A percentile compares a stretch with the other conserved stretches of the same genome.
Evolutionary conservation across 2,888 invertebrate genomes (phyloP).

Genomic region (Apotomis betuletana): DNA sequence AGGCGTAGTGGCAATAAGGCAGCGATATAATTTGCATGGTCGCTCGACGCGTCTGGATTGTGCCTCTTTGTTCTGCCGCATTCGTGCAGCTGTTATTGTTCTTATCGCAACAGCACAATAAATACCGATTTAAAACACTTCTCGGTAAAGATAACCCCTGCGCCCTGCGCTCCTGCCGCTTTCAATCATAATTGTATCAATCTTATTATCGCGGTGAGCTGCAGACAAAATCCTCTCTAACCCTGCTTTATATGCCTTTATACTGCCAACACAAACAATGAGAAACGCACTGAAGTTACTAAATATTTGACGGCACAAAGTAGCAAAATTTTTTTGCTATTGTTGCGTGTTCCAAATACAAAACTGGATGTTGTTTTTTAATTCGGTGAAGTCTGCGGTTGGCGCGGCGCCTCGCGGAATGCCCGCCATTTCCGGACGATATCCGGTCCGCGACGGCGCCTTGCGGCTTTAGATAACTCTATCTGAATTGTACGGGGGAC

Average conservation of each 20-base stretch:
- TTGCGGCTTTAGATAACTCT: conserved; percentile 64
- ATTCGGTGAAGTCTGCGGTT: conserved; percentile 69
- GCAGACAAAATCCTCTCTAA: not conserved
- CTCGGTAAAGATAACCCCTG: conserved; percentile 67
- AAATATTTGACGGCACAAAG: conserved; percentile 40
- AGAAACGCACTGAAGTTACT: conserved; percentile 15
- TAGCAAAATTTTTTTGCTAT: conserved; percentile 43
- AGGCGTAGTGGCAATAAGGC: conserved; percentile 55
- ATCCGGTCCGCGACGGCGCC: conserved; percentile 72
- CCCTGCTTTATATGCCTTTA: conserved; percentile 14
- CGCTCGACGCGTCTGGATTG: conserved; percentile 67
- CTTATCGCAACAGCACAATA: conserved; percentile 75
- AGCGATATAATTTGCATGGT: conserved; percentile 63
- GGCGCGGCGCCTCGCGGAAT: conserved; percentile 73
- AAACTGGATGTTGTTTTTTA: conserved; percentile 55
- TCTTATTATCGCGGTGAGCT: conserved; percentile 40
- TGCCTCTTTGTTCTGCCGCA: conserved; percentile 74
- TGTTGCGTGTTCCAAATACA: conserved; percentile 49
- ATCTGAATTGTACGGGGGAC: conserved; percentile 48
- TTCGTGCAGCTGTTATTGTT: conserved; percentile 71
- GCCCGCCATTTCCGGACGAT: conserved; percentile 81
- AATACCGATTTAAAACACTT: conserved; percentile 74
- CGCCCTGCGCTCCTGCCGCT: conserved; percentile 52
- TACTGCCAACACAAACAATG: conserved; percentile 20
- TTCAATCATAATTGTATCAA: conserved; percentile 52